Percentiles rank a stretch among this genome's conserved stretches.
These are phyloP conservation scores for Oeneis ivallda DNA, from an alignment of 2,888 invertebrate genomes.

Conservation along the genomic window DNA sequence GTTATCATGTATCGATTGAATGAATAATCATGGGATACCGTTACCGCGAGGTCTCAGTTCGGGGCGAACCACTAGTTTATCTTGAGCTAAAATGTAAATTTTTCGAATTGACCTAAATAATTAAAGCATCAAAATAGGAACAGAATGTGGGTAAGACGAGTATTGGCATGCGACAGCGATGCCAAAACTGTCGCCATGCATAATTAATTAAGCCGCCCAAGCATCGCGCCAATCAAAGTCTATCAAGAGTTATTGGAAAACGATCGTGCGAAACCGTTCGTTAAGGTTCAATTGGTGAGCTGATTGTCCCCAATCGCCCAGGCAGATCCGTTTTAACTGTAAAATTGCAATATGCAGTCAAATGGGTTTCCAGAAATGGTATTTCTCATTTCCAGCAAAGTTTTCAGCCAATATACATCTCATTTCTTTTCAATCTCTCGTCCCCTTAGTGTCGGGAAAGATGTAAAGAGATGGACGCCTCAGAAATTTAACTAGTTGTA, in stretches of 20 bases:
- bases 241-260: constrained; percentile 29
- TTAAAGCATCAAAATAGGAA: no score
- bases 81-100: no score
- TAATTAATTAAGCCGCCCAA: constrained; percentile 15
- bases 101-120: no score
- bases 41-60: no score
- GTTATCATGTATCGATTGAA: no score
- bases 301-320: constrained; percentile 13
- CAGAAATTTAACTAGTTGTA: neutral
- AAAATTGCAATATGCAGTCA: constrained; percentile 61
- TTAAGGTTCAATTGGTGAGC: constrained; percentile 21
- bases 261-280: constrained; percentile 23
- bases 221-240: constrained; percentile 20
- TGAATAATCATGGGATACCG: no score
- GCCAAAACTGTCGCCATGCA: constrained; percentile 8
- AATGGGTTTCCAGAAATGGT: constrained; percentile 51
- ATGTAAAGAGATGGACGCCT: constrained; percentile 7
- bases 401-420: constrained; percentile 5
- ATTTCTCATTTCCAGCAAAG: constrained; percentile 52
- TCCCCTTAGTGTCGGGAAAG: constrained; percentile 11
- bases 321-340: constrained; percentile 48
- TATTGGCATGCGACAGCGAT: neutral
- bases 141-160: no score
- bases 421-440: constrained; percentile 15
- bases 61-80: no score